Base-by-base conservation (phyloP, 2,797 vertebrate genomes). In the Liasis olivaceus region DNA sequence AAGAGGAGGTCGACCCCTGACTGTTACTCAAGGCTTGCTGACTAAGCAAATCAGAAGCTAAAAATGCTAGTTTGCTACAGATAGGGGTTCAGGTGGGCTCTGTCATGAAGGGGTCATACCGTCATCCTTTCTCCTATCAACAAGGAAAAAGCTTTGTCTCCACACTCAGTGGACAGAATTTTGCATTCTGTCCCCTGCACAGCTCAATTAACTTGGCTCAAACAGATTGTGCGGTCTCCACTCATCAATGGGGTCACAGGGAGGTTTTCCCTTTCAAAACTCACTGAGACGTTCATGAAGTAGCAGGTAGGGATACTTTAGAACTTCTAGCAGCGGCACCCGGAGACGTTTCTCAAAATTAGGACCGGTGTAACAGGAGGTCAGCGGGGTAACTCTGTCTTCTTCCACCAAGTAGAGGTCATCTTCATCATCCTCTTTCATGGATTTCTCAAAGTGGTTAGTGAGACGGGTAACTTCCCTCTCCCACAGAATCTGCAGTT, bases 231-330 rank as follows among this genome's bases (percentile, higher is more conserved):
- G 36, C 12, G 36, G 22, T 24, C 36, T 81, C 72, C 47, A 20
- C 36, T 22, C 72, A 24, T 12, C 17, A 24, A 2, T 0, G 1
- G 9, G 20, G 36, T 22, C 31, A 22, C 3, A 15, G 9, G 17
- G 51, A 5, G 51, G 51, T 51, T 7, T 3, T 4, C 2, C 72
- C 72, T 7, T 42, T 42, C 89, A 95, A 95, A 96, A 98, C 98
- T 92, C 96, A 99, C 98, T 98, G 94, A 98, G 96, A 91, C 91
- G 96, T 85, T 96, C 66, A 28, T 98, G 95, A 26, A 98, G 96
- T 89, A 99, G 97, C 89, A 99, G 93, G 6, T 99, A 98, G 0
- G 98, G 98, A 1, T 98, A 98, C 93, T 98, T 98, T 94, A 99
- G 96, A 28, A 98, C 97, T 95, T 99, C 98, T 26, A 98, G 94